Evolutionary conservation across 2,888 invertebrate genomes (phyloP), one percentile per base, ranked within the genome.

Genomic region (Eristalis arbustorum): DNA sequence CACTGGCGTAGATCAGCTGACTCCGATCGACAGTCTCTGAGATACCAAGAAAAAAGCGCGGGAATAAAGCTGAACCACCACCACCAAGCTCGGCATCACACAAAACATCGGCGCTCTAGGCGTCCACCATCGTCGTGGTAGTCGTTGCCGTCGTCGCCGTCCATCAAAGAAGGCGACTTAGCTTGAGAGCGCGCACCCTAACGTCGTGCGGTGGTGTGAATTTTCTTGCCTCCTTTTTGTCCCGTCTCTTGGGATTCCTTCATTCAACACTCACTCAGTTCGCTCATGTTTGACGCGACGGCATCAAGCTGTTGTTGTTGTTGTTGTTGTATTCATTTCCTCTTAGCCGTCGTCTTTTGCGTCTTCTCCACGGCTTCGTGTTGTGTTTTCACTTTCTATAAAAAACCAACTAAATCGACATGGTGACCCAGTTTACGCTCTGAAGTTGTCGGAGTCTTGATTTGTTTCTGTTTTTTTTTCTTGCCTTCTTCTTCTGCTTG

Each of bases 361-460:
- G 69, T 69, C 69, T 77, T n/a, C 62, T 37, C 59, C 25, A 28
- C 69, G 76, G 76, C 69, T 73, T 87, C 75, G 78, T 87, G 85
- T 87, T 87, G 82, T 85, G 87, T 87, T 87, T 87, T 87, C 87
- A 87, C 87, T 87, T 87, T 87, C 87, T 87, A 87, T 87, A 87
- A 83, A 87, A 49, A 87, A 87, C 74, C 69, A 87, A 83, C 74
- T 75, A 87, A 87, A 87, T 82, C 87, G 87, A 87, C 87, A 87
- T 82, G 87, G 75, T 87, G 87, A 87, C 87, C 87, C 63, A 87
- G 82, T 83, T 87, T 82, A 87, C 82, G 87, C 82, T 83, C 69
- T 66, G 75, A 81, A 81, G 81, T 81, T 81, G 81, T 81, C 75
- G 75, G 83, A 87, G 82, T 71, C 82, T 87, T 87, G 74, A 82